phyloP scores from a whole-genome alignment of 2,797 vertebrate genomes.

The Bryconaethiops microstoma region DNA sequence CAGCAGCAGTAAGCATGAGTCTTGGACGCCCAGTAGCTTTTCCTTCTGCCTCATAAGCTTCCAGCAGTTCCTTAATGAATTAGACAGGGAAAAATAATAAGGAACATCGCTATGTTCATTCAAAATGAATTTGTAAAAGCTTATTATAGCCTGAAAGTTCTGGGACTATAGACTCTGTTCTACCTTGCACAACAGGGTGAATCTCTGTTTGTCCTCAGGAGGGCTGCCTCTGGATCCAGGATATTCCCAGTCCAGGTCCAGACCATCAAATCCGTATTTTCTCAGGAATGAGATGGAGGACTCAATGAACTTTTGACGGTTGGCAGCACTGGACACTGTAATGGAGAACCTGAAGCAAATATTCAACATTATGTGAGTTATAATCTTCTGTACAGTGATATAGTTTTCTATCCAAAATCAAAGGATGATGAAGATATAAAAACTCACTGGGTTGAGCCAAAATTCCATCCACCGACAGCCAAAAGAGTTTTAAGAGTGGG shows the following conservation, averaged over 20 bases:
- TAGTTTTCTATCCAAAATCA: neutral
- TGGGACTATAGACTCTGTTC: neutral
- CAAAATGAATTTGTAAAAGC: neutral
- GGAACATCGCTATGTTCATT: neutral
- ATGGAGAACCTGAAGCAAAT: constrained; percentile 71
- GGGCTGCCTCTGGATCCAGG: constrained; percentile 65
- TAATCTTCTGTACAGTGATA: no score
- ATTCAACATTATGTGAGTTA: no score
- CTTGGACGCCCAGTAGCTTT: constrained; percentile 52
- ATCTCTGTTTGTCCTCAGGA: constrained; percentile 65
- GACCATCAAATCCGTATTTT: constrained; percentile 72
- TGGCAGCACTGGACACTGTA: constrained; percentile 68
- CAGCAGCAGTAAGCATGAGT: constrained; percentile 79
- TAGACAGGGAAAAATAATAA: neutral
- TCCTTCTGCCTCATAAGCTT: constrained; percentile 71
- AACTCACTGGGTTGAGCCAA: constrained; percentile 63
- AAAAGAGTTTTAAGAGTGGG: constrained; percentile 76
- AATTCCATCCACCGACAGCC: constrained; percentile 76
- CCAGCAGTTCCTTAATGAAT: constrained; percentile 72
- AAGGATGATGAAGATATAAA: neutral
- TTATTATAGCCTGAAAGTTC: neutral
- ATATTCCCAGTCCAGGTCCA: constrained; percentile 79
- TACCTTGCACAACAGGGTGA: constrained; percentile 76
- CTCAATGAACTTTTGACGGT: constrained; percentile 69
- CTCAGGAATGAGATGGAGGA: constrained; percentile 73